Evolutionary conservation across 1,140 invertebrate species (phyloP).

Genomic region (Macrostomum lignano): DNA sequence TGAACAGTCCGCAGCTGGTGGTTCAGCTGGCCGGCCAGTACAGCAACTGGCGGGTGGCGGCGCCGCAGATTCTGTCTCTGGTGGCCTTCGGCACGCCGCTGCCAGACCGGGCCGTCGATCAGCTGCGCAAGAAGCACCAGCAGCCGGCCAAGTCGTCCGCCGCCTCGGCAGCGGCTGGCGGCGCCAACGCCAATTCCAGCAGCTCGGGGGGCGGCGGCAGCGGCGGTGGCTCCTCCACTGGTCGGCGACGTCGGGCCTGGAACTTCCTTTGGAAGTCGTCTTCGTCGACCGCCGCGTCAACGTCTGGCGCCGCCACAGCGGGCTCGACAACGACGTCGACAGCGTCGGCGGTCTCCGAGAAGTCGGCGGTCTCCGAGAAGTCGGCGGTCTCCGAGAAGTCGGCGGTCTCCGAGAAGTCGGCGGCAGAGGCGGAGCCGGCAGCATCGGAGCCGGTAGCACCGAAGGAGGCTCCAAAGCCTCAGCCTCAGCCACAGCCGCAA

Average conservation of each 20-base stretch:
- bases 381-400: too few relatives aligned
- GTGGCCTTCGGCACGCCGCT: conserved; percentile 52
- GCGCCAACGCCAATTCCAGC: background rate
- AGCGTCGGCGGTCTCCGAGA: too few relatives aligned
- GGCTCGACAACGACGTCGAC: background rate
- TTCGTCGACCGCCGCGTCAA: conserved; percentile 5
- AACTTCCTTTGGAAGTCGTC: background rate
- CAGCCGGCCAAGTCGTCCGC: conserved; percentile 1
- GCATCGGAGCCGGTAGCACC: background rate
- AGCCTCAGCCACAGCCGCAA: background rate
- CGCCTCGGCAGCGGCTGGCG: conserved; percentile 3
- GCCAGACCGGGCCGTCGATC: conserved; percentile 23
- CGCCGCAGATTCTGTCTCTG: conserved; percentile 52
- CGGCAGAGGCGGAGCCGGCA: conserved; percentile 1
- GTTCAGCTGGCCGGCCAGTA: conserved; percentile 56
- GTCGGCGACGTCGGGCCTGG: background rate
- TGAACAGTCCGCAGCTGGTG: conserved; percentile 54
- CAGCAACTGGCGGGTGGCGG: conserved; percentile 49
- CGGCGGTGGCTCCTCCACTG: background rate
- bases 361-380: too few relatives aligned
- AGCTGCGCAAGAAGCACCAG: conserved; percentile 5
- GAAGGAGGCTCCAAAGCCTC: conserved; percentile 4
- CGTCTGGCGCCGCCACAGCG: conserved; percentile 3
- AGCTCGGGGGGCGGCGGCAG: background rate
- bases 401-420: too few relatives aligned